Base-by-base conservation (phyloP, 1,140 invertebrate genomes). In the Drosophila auraria region DNA sequence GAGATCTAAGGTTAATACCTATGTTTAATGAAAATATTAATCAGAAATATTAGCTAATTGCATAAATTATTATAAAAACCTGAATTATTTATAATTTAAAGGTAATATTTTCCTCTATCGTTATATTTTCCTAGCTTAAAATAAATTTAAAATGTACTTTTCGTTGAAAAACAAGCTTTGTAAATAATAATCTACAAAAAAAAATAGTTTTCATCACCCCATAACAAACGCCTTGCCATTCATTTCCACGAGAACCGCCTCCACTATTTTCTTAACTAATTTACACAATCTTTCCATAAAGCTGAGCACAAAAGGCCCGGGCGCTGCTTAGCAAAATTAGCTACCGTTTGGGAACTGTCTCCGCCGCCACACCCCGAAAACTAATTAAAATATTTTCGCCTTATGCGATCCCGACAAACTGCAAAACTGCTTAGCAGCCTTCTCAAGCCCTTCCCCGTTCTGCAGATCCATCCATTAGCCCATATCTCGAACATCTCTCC, bases 371-470 rank as follows among this genome's bases (percentile, higher is more conserved):
- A 69, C 57, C 81, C 82, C 81, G 69, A 84, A 87, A 89, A 81
- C 78, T 89, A 89, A 89, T 89, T 89, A 89, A 81, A 89, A 90
- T 89, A 84, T 90, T 82, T 89, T 64, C 69, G 66, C 76, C 70
- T 76, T 59, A 23, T 68, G 81, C 51, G 78, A 82, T 90, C 86
- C 70, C 80, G 47, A 78, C 64, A 80, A 71, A 83, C 80, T 70
- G 72, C 58, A 78, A 82, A 82, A 72, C 51, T 63, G 44, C 70
- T 75, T 54, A 75, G 47, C 59, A 53, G 57, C 47, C 38, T 54
- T 14, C 9, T 14, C 9, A 30, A 57, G 27, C 14, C 33, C 12
- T 40, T 23, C 45, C 54, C 50, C 27, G 20, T 36, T 68, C 44
- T n/a, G 36, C 42, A 25, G 56, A 40, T 56, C 36, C 36, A 56